Evolutionary conservation across 2,888 invertebrate genomes (phyloP), one percentile per base, ranked within the genome.

Genomic region (Embidobia sp.): DNA sequence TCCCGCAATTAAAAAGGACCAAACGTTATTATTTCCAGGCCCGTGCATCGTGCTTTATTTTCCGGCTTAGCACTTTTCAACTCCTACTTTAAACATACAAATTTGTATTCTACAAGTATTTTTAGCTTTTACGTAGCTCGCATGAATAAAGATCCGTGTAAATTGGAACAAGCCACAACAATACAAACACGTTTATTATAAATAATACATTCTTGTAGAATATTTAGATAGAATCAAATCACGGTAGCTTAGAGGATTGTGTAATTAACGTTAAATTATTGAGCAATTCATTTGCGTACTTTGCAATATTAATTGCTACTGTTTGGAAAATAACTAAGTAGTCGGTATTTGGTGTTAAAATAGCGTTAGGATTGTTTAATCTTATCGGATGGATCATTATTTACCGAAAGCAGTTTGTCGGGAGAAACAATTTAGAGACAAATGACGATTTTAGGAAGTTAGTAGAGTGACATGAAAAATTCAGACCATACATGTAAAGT

Each of bases 91-190:
- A 46, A 59, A 44, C 42, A 57, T 57, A 46, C 46, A 46, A 35
- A 61, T 46, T 61, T 61, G 26, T 61, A 46, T 46, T 48, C 61
- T 26, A 22, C 15, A 46, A 35, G 22, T 61, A 61, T 61, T 48
- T 46, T 61, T 61, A 61, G 46, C 46, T 35, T 46, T 61, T 26
- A 48, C 33, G 48, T 49, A 27, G 61, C 11, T 37, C 18, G 48
- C 61, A 48, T 37, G 48, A 63, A 63, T 63, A 63, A 63, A 63
- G 61, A 46, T 63, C 19, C 15, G 61, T 37, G 10, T 63, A 33
- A 48, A 37, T 37, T 48, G 29, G 37, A 63, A 27, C 48, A 63
- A 26, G 8, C 48, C 48, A 8, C 13, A 49, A 46, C 46, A 33
- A 48, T 37, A 26, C 16, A 27, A 27, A 37, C 16, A 44, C 16